Conservation (phyloP, 1,140 invertebrate species). For the Scaptomyza graminum region DNA sequence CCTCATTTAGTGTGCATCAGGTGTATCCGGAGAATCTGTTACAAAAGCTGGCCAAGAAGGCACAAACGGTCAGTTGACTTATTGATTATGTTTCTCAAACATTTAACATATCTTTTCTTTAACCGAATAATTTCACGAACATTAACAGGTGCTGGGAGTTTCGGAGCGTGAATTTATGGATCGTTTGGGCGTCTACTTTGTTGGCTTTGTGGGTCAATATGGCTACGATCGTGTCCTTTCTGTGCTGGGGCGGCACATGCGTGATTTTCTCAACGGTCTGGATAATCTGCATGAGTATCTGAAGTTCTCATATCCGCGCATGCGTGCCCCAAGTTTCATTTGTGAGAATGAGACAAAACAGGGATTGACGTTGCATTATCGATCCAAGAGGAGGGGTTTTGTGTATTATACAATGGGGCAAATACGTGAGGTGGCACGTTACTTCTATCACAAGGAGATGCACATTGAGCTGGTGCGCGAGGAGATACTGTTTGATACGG, state of each 20-base stretch:
- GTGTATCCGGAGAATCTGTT: slow-evolving; percentile 96
- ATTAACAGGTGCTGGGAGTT: slow-evolving; percentile 90
- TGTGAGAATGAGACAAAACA: slow-evolving; percentile 97
- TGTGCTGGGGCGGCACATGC: slow-evolving; percentile 95
- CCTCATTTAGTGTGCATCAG: slow-evolving; percentile 95
- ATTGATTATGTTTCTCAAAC: not conserved
- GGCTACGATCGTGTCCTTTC: slow-evolving; percentile 96
- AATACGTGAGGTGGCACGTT: slow-evolving; percentile 94
- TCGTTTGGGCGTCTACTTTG: slow-evolving; percentile 95
- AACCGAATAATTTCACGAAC: not conserved
- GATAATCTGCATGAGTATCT: slow-evolving; percentile 99
- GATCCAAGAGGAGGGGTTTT: slow-evolving; percentile 95
- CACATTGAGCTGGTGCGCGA: slow-evolving; percentile 94
- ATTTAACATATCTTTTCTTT: not conserved
- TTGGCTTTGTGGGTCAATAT: slow-evolving; percentile 96
- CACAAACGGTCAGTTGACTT: slow-evolving; percentile 88
- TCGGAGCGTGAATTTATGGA: slow-evolving; percentile 94
- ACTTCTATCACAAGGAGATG: slow-evolving; percentile 97
- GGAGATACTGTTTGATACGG: slow-evolving; percentile 94
- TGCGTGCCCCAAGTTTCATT: slow-evolving; percentile 96
- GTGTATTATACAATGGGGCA: slow-evolving; percentile 99
- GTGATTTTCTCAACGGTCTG: slow-evolving; percentile 97
- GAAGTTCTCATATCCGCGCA: slow-evolving; percentile 97
- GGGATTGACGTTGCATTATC: slow-evolving; percentile 96
- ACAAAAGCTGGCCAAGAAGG: slow-evolving; percentile 91